Evolutionary conservation across 2,113 vertebrate genomes (phyloP), one percentile per base, ranked within the genome.

Genomic region (Theristicus caerulescens): DNA sequence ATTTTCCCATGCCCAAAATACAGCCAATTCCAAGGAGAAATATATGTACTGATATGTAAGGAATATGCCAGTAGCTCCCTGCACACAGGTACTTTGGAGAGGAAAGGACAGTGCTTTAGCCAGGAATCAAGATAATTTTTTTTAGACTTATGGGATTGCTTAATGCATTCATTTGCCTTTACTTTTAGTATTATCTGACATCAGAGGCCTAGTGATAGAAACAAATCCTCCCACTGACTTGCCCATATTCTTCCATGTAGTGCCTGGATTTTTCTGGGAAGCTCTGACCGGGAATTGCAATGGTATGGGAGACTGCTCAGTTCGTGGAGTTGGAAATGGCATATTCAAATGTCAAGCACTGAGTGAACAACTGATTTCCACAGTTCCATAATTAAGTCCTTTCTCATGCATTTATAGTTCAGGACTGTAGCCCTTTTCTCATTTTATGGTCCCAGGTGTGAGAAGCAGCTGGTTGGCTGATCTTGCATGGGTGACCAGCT

Each of bases 401-500:
- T 91, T 91, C 72, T 95, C 32, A 8, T 54, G 17, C 65, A 40
- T 59, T 86, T 92, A 13, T 10, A 47, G 46, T 36, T 90, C 57
- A 90, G 27, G 46, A 51, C 21, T 47, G 20, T 42, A 89, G 67
- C 47, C 42, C 74, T 89, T 81, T 83, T 74, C 76, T 73, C 34
- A 29, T 92, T 84, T 82, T 91, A 44, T 76, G 84, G 69, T 92
- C 86, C 93, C 89, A 91, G 91, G 57, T 87, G 65, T 82, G 73
- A 85, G 91, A 69, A 82, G 73, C 83, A 94, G 65, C 59, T 89
- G 81, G 38, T 57, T 95, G 89, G 52, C 80, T 82, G 84, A 71
- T 82, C n/a, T 59, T 79, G n/a, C 0, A 0, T 84, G 78, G 40
- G 52, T 82, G 70, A 32, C 69, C 77, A 93, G 59, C 81, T 96